phyloP scores from a whole-genome alignment of 30 jellyfish, hydroid and myxozoan species.

The Turritopsis dohrnii region DNA sequence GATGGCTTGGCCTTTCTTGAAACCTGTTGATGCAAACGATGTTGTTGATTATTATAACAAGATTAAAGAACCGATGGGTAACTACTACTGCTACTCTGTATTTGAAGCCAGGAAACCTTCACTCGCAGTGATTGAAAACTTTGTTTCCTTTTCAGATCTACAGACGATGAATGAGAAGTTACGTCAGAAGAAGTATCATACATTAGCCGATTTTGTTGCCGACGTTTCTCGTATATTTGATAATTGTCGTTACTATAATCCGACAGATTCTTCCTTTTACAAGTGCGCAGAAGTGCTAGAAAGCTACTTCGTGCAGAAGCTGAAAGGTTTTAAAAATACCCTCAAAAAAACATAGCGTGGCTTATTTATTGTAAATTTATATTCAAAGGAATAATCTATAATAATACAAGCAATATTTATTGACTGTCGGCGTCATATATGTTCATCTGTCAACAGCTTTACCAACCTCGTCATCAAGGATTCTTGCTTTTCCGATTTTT shows the following conservation, averaged over 20 bases:
- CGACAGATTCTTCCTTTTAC: constrained; percentile 90
- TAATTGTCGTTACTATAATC: constrained; percentile 87
- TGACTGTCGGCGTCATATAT: too few species aligned
- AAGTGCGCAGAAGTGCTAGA: constrained; percentile 96
- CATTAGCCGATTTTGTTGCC: constrained; percentile 81
- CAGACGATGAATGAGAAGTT: constrained; percentile 80
- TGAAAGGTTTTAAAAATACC: constrained; percentile 85
- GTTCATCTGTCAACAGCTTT: too few species aligned
- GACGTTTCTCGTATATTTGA: constrained; percentile 94
- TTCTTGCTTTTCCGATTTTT: too few species aligned
- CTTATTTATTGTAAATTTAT: not conserved
- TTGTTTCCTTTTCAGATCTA: constrained; percentile 46
- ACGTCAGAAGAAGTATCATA: constrained; percentile 48
- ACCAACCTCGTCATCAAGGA: too few species aligned
- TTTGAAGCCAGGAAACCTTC: too few species aligned
- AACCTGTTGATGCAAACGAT: constrained; percentile 82
- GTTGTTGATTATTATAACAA: constrained; percentile 66
- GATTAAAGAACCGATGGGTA: constrained; percentile 98
- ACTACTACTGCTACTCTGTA: too few species aligned
- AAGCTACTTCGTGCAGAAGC: constrained; percentile 87
- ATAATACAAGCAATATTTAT: not conserved
- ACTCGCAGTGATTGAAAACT: not conserved
- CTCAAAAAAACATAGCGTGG: constrained; percentile 20
- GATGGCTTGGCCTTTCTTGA: constrained; percentile 99
- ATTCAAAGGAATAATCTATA: not conserved